Evolutionary conservation across 2,888 invertebrate genomes (phyloP), one percentile per base, ranked within the genome.

Genomic region (Miltochrista miniata): DNA sequence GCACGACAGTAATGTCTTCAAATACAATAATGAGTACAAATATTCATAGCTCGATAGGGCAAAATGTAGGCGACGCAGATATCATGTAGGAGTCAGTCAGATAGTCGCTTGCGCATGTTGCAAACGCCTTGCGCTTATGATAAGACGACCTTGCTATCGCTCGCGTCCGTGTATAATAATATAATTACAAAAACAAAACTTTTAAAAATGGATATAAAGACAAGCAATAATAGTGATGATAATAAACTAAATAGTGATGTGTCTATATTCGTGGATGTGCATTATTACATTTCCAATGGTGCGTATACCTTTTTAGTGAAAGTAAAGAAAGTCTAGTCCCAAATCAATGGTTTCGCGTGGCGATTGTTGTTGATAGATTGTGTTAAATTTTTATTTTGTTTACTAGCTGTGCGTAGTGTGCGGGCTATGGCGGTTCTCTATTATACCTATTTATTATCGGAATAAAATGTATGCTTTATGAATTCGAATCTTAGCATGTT

Each of bases 251-350:
- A 56, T 15, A 42, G 56, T 59, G 64, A 56, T 39, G 60, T 61
- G 42, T 56, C 64, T 24, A 72, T 78, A 45, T 84, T 83, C 56
- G 48, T 66, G 49, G 72, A 79, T 49, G 45, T 84, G 39, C 51
- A 44, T 33, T 81, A 52, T 48, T 69, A 51, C 51, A 48, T 72
- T 31, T 49, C 64, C n/a, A 67, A 68, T 42, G 59, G 72, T 67
- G 65, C 15, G 44, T 44, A 44, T 34, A 3, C 12, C 2, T 40
- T 50, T 49, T 10, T 45, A 56, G 67, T 58, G 67, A 61, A 68
- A 70, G 63, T 65, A 49, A 48, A 40, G 31, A 36, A 10, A 14
- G 14, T 56, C 42, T 36, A n/a, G 10, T 12, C 13, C 33, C 10
- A 0, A 15, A 30, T n/a, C n/a, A 11, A 36, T 14, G 45, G 9